Conservation (phyloP, 37 sponge, comb jelly and placozoan species). For the Corticium candelabrum region DNA sequence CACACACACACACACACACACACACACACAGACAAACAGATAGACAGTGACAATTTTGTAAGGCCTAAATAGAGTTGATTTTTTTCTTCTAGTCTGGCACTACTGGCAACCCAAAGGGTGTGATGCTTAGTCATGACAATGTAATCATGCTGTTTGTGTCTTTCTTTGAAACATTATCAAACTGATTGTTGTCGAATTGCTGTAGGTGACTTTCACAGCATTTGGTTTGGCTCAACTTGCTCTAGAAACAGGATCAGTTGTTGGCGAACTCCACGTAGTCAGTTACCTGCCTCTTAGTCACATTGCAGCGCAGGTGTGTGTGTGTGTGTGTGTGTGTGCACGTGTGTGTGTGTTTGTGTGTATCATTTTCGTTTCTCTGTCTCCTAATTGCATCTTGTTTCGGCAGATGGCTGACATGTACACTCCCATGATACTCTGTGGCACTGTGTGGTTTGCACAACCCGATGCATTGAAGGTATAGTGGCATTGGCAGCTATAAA, state of each 20-base stretch:
- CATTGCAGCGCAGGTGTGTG: background rate
- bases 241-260: too few species aligned
- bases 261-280: too few species aligned
- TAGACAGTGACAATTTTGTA: background rate
- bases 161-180: background rate
- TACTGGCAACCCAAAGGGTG: conserved; percentile 79
- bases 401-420: conserved; percentile 54
- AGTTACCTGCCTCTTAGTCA: conserved; percentile 31
- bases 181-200: background rate
- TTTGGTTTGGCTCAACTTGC: background rate
- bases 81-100: conserved; percentile 68
- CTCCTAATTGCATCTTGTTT: too few species aligned
- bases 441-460: conserved; percentile 57
- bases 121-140: conserved; percentile 86
- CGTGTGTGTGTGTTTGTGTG: background rate
- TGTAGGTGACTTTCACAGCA: conserved; percentile 12
- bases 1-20: too few species aligned
- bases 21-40: too few species aligned
- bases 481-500: conserved; percentile 15
- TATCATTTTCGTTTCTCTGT: too few species aligned
- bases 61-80: too few species aligned
- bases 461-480: conserved; percentile 84
- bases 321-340: background rate
- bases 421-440: conserved; percentile 14
- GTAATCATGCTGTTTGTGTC: conserved; percentile 24